Percentiles rank a stretch among this genome's conserved stretches.
Evolutionary conservation across 2,888 invertebrate genomes (phyloP).

Genomic region (Pandemis heparana): DNA sequence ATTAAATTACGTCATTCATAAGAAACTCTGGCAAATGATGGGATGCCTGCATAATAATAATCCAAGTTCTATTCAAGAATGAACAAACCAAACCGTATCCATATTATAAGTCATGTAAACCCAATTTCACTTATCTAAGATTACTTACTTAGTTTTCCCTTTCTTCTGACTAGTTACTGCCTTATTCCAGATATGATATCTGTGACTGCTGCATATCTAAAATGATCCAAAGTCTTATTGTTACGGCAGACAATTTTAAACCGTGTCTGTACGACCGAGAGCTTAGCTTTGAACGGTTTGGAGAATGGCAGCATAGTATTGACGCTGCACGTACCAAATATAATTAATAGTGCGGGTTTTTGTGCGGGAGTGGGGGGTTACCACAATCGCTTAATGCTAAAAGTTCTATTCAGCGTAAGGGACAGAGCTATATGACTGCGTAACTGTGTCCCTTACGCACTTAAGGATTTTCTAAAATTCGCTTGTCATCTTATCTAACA

Average conservation of each 20-base stretch:
- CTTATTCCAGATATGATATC: neutral
- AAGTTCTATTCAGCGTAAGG: too few relatives aligned
- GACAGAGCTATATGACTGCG: too few relatives aligned
- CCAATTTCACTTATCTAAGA: slow-evolving; percentile 4
- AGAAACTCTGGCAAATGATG: too few relatives aligned
- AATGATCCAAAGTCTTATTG: neutral
- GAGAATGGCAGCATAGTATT: neutral
- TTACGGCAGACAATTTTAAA: neutral
- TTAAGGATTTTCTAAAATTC: too few relatives aligned
- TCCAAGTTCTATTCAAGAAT: too few relatives aligned
- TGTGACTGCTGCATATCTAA: neutral
- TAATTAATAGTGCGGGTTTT: neutral
- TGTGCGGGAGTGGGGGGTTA: too few relatives aligned
- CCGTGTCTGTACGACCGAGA: neutral
- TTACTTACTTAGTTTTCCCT: neutral
- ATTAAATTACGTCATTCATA: too few relatives aligned
- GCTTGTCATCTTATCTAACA: too few relatives aligned
- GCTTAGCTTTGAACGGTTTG: neutral
- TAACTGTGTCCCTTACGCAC: too few relatives aligned
- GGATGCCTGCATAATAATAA: too few relatives aligned
- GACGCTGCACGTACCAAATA: neutral
- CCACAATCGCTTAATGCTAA: too few relatives aligned
- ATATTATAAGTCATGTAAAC: neutral
- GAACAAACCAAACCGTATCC: too few relatives aligned
- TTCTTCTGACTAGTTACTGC: neutral